These are phyloP conservation scores for Campaea margaritaria DNA, from an alignment of 2,888 invertebrate genomes.

Conservation along the genomic window DNA sequence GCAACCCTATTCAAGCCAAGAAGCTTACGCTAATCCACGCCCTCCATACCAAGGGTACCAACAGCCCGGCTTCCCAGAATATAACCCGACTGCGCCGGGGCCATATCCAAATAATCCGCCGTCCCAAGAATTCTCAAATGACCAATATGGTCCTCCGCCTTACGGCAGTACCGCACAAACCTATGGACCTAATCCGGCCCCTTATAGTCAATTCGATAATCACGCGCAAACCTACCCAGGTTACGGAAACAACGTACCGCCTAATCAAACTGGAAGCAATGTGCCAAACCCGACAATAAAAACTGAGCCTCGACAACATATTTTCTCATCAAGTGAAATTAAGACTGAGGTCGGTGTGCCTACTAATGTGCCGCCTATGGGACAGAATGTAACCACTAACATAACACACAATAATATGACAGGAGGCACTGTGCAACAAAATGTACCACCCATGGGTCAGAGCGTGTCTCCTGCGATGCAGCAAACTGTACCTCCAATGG, in stretches of 20 bases:
- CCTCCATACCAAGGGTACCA: constrained; percentile 64
- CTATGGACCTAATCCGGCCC: constrained; percentile 59
- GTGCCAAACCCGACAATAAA: constrained; percentile 44
- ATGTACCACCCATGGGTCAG: constrained; percentile 51
- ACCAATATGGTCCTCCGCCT: constrained; percentile 60
- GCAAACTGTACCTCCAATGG: constrained; percentile 57
- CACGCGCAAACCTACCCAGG: constrained; percentile 60
- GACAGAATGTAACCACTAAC: constrained; percentile 36
- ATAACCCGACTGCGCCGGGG: constrained; percentile 58
- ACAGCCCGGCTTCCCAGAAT: constrained; percentile 66
- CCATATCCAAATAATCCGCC: constrained; percentile 59
- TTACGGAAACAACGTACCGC: constrained; percentile 62
- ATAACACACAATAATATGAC: constrained; percentile 40
- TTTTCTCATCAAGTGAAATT: constrained; percentile 29
- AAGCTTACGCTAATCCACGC: constrained; percentile 66
- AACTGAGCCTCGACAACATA: constrained; percentile 29
- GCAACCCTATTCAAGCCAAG: constrained; percentile 67
- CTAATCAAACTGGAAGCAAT: constrained; percentile 48
- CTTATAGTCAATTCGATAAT: constrained; percentile 70
- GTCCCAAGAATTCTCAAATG: constrained; percentile 62
- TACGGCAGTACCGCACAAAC: constrained; percentile 57
- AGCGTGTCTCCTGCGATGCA: constrained; percentile 46
- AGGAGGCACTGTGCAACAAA: constrained; percentile 37
- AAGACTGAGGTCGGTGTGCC: constrained; percentile 35
- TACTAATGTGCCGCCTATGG: constrained; percentile 32